Base-by-base conservation (phyloP, 2,797 vertebrate species). In the Emydoidea blandingii region DNA sequence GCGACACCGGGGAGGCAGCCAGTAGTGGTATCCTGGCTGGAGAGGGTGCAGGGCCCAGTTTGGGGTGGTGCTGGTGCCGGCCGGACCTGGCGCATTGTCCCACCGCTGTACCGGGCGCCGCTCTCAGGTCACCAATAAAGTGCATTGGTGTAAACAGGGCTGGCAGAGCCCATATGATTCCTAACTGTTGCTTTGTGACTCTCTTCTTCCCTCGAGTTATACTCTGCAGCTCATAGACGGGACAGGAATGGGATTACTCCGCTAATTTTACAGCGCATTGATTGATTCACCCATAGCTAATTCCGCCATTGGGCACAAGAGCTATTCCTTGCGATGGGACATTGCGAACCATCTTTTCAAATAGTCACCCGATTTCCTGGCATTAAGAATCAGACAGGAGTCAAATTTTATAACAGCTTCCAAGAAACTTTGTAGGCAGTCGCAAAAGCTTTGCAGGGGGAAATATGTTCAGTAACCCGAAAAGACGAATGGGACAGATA, bases 1-100 rank as follows among this genome's bases (percentile, higher is more conserved):
- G 95, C 96, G 96, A 93, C 92, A 92, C 88, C 91, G 85, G 47
- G 92, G 92, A 79, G 12, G 74, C 74, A 27, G 44, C 41, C 11
- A 5, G 68, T 21, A 12, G 74, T 4, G 44, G 12, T 4, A 25
- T 25, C 25, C 23, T 23, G 44, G 74, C 12, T 29, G 59, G 59
- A 4, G 59, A 31, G 59, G 27, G 56, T 5, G 59, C 29, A 15
- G 3, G 31, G 31, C 59, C 59, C 59, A 16, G 31, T 54, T 10
- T 5, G 23, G 54, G 23, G 54, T 54, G 54, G 8, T 53, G 12
- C 49, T 49, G 12, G 49, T 18, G 16, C 52, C 52, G 18, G 54
- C 23, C 1, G 23, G 53, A 54, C 21, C 53, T 54, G 53, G 52
- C 19, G 21, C 53, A 2, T 23, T 23, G 53, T 54, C 21, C 53